phyloP scores from a whole-genome alignment of 2,113 vertebrate species.

The Podarcis cretensis region DNA sequence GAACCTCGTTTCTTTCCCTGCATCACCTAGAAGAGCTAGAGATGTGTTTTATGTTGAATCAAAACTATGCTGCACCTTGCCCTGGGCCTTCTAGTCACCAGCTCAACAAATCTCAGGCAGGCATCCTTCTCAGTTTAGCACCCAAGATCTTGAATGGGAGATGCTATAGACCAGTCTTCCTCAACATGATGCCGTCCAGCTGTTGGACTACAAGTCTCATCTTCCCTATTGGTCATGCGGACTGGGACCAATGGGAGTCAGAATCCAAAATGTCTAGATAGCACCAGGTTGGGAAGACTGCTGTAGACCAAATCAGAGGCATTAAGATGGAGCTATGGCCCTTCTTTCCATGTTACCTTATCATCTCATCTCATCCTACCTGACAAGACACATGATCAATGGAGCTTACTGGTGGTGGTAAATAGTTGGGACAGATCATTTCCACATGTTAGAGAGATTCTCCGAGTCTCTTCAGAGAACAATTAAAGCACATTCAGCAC shows the following conservation, averaged over 20 bases:
- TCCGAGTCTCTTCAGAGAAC: neutral
- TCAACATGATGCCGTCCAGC: neutral
- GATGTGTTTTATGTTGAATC: neutral
- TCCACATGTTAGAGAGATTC: neutral
- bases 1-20: neutral
- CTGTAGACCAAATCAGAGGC: neutral
- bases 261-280: neutral
- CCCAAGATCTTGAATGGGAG: neutral
- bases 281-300: neutral
- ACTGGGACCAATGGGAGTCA: neutral
- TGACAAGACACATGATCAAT: neutral
- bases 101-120: neutral
- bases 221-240: neutral
- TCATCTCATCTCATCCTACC: neutral
- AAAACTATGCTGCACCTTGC: neutral
- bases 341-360: neutral
- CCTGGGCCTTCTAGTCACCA: neutral
- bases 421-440: neutral
- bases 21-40: neutral
- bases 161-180: neutral
- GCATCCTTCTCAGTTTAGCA: neutral
- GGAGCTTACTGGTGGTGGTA: too few species aligned
- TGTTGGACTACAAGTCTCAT: too few species aligned
- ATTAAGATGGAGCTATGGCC: neutral
- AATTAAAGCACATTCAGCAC: neutral